A percentile compares a stretch with the other conserved stretches of the same genome.
Evolutionary conservation across 2,888 invertebrate genomes (phyloP).

Genomic region (Eupithecia pulchellata): DNA sequence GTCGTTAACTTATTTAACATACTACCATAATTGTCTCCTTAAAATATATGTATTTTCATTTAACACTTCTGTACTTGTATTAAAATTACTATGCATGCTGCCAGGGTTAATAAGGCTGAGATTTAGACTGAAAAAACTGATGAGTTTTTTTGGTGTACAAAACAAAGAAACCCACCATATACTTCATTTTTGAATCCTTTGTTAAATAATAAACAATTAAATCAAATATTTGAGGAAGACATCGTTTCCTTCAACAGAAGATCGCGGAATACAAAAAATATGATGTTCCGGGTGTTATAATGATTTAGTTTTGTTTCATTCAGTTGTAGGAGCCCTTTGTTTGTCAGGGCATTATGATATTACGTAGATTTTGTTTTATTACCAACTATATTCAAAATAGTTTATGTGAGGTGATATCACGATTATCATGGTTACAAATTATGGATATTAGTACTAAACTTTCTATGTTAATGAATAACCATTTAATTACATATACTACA

Average conservation of each 20-base stretch:
- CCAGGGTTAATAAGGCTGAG: neutral
- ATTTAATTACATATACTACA: too few relatives aligned
- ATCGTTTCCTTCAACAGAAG: conserved; percentile 47
- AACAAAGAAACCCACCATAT: neutral
- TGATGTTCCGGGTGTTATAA: conserved; percentile 49
- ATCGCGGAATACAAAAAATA: conserved; percentile 25
- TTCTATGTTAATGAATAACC: too few relatives aligned
- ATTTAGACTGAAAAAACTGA: neutral
- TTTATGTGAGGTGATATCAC: too few relatives aligned
- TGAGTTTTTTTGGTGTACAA: neutral
- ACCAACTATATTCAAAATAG: neutral
- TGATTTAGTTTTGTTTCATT: neutral
- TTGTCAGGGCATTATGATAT: neutral
- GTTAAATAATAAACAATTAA: conserved; percentile 23
- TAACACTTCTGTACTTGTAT: neutral
- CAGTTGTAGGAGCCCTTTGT: neutral
- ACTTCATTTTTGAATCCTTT: neutral
- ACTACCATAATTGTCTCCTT: neutral
- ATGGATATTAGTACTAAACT: too few relatives aligned
- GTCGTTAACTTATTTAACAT: neutral
- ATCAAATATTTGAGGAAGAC: conserved; percentile 53
- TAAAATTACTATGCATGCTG: neutral
- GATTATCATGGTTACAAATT: too few relatives aligned
- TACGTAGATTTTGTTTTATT: neutral
- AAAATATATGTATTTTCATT: neutral